Conservation (phyloP, 2,888 invertebrate genomes). For the Automeris io region DNA sequence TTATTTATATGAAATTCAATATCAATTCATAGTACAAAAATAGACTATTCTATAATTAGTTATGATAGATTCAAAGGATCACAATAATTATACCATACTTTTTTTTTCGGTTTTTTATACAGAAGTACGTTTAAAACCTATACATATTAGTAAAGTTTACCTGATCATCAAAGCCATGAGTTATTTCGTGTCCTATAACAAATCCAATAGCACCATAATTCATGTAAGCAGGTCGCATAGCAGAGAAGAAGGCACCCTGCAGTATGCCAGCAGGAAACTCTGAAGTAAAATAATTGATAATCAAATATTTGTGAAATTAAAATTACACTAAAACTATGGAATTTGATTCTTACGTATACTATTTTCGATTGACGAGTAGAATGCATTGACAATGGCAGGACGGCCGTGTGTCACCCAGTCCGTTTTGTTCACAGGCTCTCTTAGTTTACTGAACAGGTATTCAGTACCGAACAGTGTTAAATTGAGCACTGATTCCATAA, state of each 20-base stretch:
- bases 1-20: neutral
- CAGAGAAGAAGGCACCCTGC: conserved; percentile 94
- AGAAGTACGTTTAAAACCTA: too few relatives aligned
- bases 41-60: too few relatives aligned
- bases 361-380: conserved; percentile 90
- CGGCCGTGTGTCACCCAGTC: conserved; percentile 91
- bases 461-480: conserved; percentile 88
- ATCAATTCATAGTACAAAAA: too few relatives aligned
- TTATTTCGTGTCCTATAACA: conserved; percentile 95
- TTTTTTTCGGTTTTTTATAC: too few relatives aligned
- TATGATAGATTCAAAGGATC: too few relatives aligned
- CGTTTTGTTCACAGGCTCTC: conserved; percentile 88
- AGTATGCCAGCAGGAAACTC: conserved; percentile 96
- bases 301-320: too few relatives aligned
- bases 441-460: conserved; percentile 85
- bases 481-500: conserved; percentile 86
- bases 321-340: neutral
- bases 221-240: conserved; percentile 92
- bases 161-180: conserved; percentile 92
- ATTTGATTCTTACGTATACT: conserved; percentile 84
- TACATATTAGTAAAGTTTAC: too few relatives aligned
- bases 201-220: conserved; percentile 95
- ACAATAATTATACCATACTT: too few relatives aligned
- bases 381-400: conserved; percentile 91
- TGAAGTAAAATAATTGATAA: conserved; percentile 43